These are phyloP conservation scores for Carpatolechia fugitivella DNA, from an alignment of 2,888 invertebrate species.

Conservation along the genomic window DNA sequence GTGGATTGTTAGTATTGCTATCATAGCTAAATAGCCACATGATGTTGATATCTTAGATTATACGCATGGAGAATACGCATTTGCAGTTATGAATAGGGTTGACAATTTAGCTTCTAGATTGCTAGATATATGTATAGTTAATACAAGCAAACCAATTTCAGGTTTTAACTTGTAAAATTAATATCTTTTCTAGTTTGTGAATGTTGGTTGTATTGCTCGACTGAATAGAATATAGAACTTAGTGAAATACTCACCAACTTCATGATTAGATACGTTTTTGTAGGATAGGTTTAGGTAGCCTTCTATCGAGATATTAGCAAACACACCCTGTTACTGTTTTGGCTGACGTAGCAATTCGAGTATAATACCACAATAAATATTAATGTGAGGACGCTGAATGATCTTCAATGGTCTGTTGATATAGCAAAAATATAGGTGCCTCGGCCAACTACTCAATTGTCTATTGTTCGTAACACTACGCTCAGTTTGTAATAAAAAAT, in stretches of 20 bases:
- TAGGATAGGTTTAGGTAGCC: too few species aligned
- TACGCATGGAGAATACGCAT: conserved; percentile 7
- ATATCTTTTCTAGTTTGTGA: too few species aligned
- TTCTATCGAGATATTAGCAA: too few species aligned
- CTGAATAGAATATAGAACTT: too few species aligned
- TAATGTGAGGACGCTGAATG: conserved; percentile 20
- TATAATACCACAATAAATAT: conserved; percentile 18
- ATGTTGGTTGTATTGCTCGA: too few species aligned
- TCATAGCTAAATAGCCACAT: neutral
- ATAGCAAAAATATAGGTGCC: conserved; percentile 1
- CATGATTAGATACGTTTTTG: too few species aligned
- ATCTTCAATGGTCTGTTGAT: conserved; percentile 13
- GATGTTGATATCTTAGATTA: conserved; percentile 19
- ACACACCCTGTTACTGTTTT: neutral
- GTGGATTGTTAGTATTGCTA: conserved; percentile 14
- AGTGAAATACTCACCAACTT: too few species aligned
- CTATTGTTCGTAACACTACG: conserved; percentile 7
- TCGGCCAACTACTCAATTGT: conserved; percentile 4
- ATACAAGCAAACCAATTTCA: too few species aligned
- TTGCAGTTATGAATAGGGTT: neutral
- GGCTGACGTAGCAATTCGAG: conserved; percentile 7
- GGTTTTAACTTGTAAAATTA: too few species aligned
- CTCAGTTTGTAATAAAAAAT: too few species aligned
- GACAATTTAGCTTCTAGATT: neutral
- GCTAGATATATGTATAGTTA: neutral